Evolutionary conservation across 2,888 invertebrate genomes (phyloP).

Genomic region (Agrotis clavis): DNA sequence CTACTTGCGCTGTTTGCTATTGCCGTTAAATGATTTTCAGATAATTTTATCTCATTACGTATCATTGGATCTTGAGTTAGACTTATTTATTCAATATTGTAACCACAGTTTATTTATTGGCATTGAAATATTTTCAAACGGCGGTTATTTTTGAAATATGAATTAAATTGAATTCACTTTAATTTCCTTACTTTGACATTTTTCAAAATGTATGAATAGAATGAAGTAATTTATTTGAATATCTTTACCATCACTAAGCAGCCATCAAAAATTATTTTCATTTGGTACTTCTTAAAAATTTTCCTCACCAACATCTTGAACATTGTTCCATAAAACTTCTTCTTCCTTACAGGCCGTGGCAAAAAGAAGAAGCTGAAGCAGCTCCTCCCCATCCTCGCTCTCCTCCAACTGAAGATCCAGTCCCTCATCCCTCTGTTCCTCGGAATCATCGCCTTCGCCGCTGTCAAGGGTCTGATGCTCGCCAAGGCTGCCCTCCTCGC

Average conservation of each 20-base stretch:
- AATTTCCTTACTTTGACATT: neutral
- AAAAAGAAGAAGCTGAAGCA: conserved; percentile 95
- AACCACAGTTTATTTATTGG: conserved; percentile 2
- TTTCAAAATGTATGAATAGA: neutral
- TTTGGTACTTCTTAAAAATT: neutral
- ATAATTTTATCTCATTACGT: conserved; percentile 39
- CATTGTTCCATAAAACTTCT: conserved; percentile 26
- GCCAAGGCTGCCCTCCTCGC: conserved; percentile 96
- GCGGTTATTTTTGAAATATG: neutral
- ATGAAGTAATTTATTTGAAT: neutral
- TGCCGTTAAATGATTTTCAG: conserved; percentile 30
- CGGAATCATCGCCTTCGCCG: conserved; percentile 94
- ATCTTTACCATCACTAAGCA: neutral
- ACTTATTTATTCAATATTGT: conserved; percentile 3
- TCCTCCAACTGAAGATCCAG: conserved; percentile 95
- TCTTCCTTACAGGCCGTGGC: conserved; percentile 92
- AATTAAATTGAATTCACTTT: neutral
- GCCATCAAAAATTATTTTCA: neutral
- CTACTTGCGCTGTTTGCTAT: conserved; percentile 30
- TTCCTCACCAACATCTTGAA: neutral
- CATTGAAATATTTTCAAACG: neutral
- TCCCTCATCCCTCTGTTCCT: conserved; percentile 95
- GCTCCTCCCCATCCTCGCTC: conserved; percentile 94
- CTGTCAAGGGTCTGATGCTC: conserved; percentile 96
- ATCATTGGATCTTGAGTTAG: neutral